These are phyloP conservation scores for Podarcis lilfordi DNA, from an alignment of 2,797 vertebrate species.

Conservation along the genomic window DNA sequence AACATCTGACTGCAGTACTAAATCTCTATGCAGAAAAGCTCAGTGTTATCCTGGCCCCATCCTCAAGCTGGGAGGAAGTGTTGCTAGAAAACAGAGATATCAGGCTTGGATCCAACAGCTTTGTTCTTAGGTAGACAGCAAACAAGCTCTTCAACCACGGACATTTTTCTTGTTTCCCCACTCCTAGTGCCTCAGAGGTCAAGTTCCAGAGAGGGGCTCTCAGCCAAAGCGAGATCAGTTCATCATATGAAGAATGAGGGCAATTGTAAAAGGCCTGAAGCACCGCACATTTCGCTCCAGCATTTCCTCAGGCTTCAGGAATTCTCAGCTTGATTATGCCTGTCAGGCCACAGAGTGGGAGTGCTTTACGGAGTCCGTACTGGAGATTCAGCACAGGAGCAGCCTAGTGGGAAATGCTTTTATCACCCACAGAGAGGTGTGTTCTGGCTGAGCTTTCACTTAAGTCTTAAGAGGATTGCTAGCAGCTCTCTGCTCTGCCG, in stretches of 20 bases:
- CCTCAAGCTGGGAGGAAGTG: constrained; percentile 18
- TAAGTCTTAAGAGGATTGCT: background rate
- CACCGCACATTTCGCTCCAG: constrained; percentile 26
- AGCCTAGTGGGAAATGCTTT: constrained; percentile 2
- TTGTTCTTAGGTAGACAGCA: constrained; percentile 48
- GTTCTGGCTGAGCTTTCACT: background rate
- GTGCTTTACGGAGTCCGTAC: constrained; percentile 1
- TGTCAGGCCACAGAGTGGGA: background rate
- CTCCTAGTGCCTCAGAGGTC: constrained; percentile 29
- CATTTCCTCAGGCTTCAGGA: constrained; percentile 26
- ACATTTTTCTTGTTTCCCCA: constrained; percentile 31
- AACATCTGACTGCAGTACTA: background rate
- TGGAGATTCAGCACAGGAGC: background rate
- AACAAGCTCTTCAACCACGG: constrained; percentile 42
- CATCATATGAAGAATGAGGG: constrained; percentile 37
- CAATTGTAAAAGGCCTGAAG: constrained; percentile 24
- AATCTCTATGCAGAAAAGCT: constrained; percentile 31
- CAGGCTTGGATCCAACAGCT: constrained; percentile 22
- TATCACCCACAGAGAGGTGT: background rate
- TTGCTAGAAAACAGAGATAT: constrained; percentile 15
- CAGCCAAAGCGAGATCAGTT: constrained; percentile 29
- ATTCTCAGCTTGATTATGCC: constrained; percentile 30
- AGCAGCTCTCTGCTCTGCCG: background rate
- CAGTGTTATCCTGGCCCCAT: background rate
- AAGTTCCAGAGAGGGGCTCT: constrained; percentile 50